A percentile compares a stretch with the other conserved stretches of the same genome.
These are phyloP conservation scores for Heliconius charithonia DNA, from an alignment of 2,888 invertebrate genomes.

Conservation along the genomic window DNA sequence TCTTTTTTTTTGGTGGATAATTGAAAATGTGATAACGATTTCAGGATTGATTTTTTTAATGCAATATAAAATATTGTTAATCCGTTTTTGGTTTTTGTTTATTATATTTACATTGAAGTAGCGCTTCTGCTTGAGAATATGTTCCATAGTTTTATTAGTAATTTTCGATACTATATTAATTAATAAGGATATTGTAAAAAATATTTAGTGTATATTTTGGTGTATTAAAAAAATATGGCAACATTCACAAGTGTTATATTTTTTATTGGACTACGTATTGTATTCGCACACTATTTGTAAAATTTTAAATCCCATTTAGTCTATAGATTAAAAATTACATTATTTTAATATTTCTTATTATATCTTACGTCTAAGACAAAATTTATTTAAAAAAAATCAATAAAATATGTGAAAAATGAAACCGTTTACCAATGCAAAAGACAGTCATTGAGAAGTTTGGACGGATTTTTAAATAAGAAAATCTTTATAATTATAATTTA, in stretches of 20 bases:
- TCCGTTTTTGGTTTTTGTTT: slow-evolving; percentile 21
- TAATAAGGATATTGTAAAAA: slow-evolving; percentile 12
- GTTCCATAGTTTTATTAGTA: slow-evolving; percentile 15
- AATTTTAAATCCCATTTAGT: slow-evolving; percentile 7
- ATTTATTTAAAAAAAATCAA: slow-evolving; percentile 5
- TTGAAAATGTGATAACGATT: slow-evolving; percentile 40
- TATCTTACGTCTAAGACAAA: slow-evolving; percentile 24
- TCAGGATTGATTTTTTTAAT: slow-evolving; percentile 18
- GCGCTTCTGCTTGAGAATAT: slow-evolving; percentile 1
- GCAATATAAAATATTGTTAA: slow-evolving; percentile 44
- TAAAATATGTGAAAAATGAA: slow-evolving; percentile 3
- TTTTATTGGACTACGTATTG: slow-evolving; percentile 23
- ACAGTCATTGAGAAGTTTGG: slow-evolving; percentile 18
- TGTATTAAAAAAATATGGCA: slow-evolving; percentile 22
- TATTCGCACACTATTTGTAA: slow-evolving; percentile 27
- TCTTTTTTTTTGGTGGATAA: slow-evolving; percentile 26
- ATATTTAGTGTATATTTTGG: slow-evolving; percentile 29
- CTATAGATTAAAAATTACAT: slow-evolving; percentile 18
- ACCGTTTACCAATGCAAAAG: not conserved
- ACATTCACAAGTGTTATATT: slow-evolving; percentile 27
- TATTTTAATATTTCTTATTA: slow-evolving; percentile 25
- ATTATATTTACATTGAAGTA: slow-evolving; percentile 3
- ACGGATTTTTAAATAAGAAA: slow-evolving; percentile 11
- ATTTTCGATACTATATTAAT: slow-evolving; percentile 13
- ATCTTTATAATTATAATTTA: not conserved